phyloP scores from a whole-genome alignment of 2,888 invertebrate genomes.

The Eupithecia centaureata region DNA sequence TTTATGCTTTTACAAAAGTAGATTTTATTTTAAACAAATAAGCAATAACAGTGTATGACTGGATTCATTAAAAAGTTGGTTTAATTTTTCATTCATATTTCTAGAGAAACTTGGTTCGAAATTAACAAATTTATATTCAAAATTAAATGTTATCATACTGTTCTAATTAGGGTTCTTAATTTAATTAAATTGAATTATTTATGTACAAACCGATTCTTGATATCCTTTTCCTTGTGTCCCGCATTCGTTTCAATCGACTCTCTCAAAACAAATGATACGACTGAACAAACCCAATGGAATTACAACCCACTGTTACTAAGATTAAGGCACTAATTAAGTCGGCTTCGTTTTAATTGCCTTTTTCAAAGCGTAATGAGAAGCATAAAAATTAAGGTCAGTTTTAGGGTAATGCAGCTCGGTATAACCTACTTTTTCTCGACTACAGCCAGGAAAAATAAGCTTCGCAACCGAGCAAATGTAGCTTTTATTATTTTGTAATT shows the following conservation, averaged over 20 bases:
- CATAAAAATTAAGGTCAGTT: slow-evolving; percentile 26
- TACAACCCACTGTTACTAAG: slow-evolving; percentile 19
- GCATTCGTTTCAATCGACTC: not conserved
- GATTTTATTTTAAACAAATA: no score
- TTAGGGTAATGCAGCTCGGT: slow-evolving; percentile 16
- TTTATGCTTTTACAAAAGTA: no score
- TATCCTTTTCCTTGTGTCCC: not conserved
- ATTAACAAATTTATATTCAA: no score
- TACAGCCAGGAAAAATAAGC: not conserved
- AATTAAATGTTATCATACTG: no score
- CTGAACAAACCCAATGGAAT: slow-evolving; percentile 9
- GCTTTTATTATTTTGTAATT: not conserved
- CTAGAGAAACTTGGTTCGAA: no score
- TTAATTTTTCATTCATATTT: no score
- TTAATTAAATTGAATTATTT: not conserved
- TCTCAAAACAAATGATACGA: slow-evolving; percentile 20
- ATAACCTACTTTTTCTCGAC: slow-evolving; percentile 19
- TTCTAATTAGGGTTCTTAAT: no score
- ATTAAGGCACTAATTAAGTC: slow-evolving; percentile 33
- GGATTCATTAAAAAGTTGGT: no score
- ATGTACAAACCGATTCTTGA: not conserved
- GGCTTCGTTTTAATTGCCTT: slow-evolving; percentile 30
- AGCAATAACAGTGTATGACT: no score
- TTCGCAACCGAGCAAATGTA: not conserved
- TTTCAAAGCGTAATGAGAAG: slow-evolving; percentile 23